Conservation (phyloP, 2,113 vertebrate species). For the Numida meleagris region DNA sequence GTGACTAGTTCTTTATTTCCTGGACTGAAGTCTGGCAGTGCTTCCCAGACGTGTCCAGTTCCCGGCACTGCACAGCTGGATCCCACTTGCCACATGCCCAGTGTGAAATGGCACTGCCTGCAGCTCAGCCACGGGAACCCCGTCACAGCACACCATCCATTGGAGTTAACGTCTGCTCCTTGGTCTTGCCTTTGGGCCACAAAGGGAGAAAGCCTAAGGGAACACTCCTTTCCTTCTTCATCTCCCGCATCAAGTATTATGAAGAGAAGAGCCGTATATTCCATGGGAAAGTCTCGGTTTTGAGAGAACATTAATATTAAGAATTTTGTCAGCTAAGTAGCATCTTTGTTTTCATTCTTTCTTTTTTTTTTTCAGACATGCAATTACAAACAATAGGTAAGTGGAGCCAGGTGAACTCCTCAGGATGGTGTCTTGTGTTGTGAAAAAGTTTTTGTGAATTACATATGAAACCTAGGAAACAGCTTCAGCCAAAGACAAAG, state of each 20-base stretch:
- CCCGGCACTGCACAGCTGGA: neutral
- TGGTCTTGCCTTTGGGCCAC: neutral
- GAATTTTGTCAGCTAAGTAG: neutral
- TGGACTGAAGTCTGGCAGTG: conserved; percentile 19
- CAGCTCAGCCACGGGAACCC: neutral
- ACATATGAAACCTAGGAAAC: neutral
- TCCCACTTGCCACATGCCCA: conserved; percentile 10
- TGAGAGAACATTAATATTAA: neutral
- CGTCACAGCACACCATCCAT: neutral
- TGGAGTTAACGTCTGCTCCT: neutral
- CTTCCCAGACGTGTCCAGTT: conserved; percentile 29
- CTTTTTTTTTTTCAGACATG: neutral
- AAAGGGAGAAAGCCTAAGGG: neutral
- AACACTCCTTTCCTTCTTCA: neutral
- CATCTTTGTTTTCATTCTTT: neutral
- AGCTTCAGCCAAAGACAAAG: conserved; percentile 10
- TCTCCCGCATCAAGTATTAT: neutral
- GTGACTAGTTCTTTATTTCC: conserved; percentile 28
- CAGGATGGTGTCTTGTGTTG: neutral
- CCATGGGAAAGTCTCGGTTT: neutral
- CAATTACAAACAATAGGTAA: neutral
- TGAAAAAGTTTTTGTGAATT: neutral
- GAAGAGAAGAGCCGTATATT: neutral
- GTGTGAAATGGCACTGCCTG: neutral
- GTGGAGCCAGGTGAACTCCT: neutral